A percentile compares a stretch with the other conserved stretches of the same genome.
phyloP scores from a whole-genome alignment of 2,888 invertebrate species.

The Pedicia rivosa region DNA sequence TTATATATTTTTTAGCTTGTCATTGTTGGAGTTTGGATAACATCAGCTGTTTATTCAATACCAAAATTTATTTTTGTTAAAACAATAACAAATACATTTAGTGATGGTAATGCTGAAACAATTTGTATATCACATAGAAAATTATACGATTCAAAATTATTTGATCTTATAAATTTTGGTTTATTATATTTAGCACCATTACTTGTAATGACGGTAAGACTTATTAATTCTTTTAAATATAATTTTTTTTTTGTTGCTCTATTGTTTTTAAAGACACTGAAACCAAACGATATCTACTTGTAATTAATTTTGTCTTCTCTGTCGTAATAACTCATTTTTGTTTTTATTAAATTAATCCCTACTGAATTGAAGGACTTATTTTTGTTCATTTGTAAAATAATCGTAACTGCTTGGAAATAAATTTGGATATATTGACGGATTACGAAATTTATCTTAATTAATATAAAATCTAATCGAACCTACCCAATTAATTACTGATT shows the following conservation, averaged over 20 bases:
- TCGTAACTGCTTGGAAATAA: no score
- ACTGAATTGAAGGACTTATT: no score
- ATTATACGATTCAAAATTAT: conserved; percentile 60
- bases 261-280: no score
- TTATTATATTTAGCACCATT: conserved; percentile 70
- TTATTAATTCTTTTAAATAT: not conserved
- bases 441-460: no score
- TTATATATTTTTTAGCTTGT: conserved; percentile 40
- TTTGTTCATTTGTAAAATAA: no score
- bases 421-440: no score
- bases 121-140: conserved; percentile 60
- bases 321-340: no score
- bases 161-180: conserved; percentile 68
- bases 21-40: conserved; percentile 64
- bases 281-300: no score
- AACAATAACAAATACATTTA: conserved; percentile 42
- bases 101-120: conserved; percentile 27
- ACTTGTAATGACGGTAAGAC: conserved; percentile 57
- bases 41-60: conserved; percentile 65
- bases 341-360: no score
- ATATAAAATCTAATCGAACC: no score
- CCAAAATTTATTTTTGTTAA: conserved; percentile 74
- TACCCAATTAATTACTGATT: no score
- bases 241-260: conserved; percentile 1
- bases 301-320: no score